Conservation (phyloP, 2,113 vertebrate genomes). For the Dromas ardeola region DNA sequence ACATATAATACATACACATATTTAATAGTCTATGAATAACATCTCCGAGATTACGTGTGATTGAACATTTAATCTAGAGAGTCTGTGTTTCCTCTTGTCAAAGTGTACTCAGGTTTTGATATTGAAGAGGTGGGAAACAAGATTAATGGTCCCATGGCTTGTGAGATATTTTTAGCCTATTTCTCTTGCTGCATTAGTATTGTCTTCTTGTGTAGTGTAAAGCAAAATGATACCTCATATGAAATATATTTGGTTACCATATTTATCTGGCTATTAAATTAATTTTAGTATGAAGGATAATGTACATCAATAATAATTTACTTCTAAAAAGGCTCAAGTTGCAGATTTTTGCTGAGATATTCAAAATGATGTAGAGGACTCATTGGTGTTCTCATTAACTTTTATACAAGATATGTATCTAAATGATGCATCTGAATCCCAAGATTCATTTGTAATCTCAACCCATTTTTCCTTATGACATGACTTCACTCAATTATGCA, state of each 20-base stretch:
- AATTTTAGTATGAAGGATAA: background rate
- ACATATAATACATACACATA: background rate
- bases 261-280: background rate
- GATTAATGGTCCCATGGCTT: background rate
- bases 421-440: background rate
- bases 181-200: background rate
- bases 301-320: background rate
- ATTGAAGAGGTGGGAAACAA: background rate
- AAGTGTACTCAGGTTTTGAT: background rate
- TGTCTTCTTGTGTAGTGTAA: background rate
- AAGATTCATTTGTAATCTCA: background rate
- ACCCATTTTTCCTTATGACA: background rate
- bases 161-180: background rate
- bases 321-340: background rate
- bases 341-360: background rate
- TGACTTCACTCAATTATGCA: background rate
- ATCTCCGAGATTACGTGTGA: background rate
- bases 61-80: background rate
- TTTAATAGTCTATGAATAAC: background rate
- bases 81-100: background rate
- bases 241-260: background rate
- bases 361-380: background rate
- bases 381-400: background rate
- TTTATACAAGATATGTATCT: background rate
- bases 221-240: background rate